These are phyloP conservation scores for Epizoanthus stellaris DNA, from an alignment of 92 coral and sea anemone species.

Conservation along the genomic window DNA sequence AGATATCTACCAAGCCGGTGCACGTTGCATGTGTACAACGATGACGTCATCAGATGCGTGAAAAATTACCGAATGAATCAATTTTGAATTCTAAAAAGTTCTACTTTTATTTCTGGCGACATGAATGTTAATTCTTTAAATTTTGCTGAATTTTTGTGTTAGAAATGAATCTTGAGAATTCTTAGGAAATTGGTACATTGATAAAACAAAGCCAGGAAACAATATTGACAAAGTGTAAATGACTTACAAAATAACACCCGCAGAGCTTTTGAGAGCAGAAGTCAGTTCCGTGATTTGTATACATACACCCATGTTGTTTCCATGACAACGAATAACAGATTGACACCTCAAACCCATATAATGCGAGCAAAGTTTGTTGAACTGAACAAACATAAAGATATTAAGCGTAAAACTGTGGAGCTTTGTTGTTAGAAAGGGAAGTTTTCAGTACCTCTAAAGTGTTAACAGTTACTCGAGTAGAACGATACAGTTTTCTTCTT, in stretches of 20 bases:
- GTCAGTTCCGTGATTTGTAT: not conserved
- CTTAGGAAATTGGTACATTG: not conserved
- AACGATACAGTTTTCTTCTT: not conserved
- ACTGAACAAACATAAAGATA: conserved; percentile 12
- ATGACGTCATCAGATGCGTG: too few species aligned
- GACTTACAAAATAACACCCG: conserved; percentile 6
- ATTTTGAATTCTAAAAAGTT: too few species aligned
- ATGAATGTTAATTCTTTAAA: too few species aligned
- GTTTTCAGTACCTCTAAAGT: too few species aligned
- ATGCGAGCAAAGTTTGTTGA: not conserved
- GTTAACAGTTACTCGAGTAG: too few species aligned
- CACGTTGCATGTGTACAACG: too few species aligned
- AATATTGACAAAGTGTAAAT: conserved; percentile 2
- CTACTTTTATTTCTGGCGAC: too few species aligned
- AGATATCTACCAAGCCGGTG: too few species aligned
- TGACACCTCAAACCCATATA: conserved; percentile 3
- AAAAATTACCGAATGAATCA: too few species aligned
- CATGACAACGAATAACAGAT: not conserved
- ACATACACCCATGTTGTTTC: conserved; percentile 5
- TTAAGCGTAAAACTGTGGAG: not conserved
- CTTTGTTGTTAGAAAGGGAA: not conserved
- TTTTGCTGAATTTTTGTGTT: not conserved
- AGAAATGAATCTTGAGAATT: not conserved
- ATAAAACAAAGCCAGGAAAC: not conserved
- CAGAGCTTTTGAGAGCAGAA: not conserved